These are phyloP conservation scores for Drosophila asahinai DNA, from an alignment of 1,140 invertebrate species.

Conservation along the genomic window DNA sequence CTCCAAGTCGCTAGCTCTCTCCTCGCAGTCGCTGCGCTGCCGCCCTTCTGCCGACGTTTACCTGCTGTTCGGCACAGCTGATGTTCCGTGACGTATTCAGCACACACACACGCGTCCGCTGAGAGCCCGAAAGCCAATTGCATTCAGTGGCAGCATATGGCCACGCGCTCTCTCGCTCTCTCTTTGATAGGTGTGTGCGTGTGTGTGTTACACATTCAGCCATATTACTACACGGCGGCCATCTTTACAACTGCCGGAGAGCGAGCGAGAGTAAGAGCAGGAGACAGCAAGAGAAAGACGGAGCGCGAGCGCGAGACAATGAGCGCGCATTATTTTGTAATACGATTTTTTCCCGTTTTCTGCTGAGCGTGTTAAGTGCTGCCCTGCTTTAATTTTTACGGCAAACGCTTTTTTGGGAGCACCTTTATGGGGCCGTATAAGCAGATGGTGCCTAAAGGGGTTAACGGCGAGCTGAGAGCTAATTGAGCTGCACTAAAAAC, in stretches of 20 bases:
- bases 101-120: conserved; percentile 23
- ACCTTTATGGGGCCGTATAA: conserved; percentile 50
- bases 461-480: conserved; percentile 34
- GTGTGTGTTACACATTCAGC: conserved; percentile 72
- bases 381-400: conserved; percentile 76
- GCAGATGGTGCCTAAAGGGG: conserved; percentile 39
- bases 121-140: conserved; percentile 67
- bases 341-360: conserved; percentile 48
- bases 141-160: conserved; percentile 67
- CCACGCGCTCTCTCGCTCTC: conserved; percentile 36
- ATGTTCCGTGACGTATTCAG: conserved; percentile 71
- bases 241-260: conserved; percentile 74
- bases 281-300: background rate
- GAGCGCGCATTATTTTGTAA: conserved; percentile 74
- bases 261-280: conserved; percentile 12
- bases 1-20: background rate
- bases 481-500: conserved; percentile 52
- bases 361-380: conserved; percentile 64
- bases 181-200: conserved; percentile 15
- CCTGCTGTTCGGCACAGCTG: conserved; percentile 76
- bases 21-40: conserved; percentile 14
- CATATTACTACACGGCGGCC: conserved; percentile 71
- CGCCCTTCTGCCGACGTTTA: conserved; percentile 33
- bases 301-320: conserved; percentile 25
- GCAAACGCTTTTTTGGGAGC: conserved; percentile 66